Conservation (phyloP, 1,140 invertebrate genomes). For the Calliphora vicina region DNA sequence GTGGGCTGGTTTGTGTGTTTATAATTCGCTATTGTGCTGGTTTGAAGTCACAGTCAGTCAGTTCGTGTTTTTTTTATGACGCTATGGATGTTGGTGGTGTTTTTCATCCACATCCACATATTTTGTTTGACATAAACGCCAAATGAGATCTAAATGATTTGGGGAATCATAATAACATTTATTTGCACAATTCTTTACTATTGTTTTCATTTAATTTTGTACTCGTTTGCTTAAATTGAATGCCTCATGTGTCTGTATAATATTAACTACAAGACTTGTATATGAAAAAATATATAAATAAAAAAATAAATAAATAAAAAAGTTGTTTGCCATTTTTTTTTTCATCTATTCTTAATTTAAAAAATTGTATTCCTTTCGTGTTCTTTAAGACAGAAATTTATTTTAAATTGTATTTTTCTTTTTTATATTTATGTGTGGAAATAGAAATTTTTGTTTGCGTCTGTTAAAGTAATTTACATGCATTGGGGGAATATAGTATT, state of each 20-base stretch:
- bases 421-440: no score
- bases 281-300: background rate
- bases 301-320: background rate
- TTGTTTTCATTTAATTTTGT: background rate
- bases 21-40: background rate
- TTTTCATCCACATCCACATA: background rate
- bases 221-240: background rate
- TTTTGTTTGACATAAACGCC: background rate
- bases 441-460: no score
- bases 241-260: background rate
- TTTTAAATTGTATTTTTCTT: no score
- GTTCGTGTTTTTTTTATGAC: no score
- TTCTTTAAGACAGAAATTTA: no score
- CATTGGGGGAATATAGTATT: no score
- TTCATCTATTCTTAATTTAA: no score
- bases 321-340: background rate
- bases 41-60: no score
- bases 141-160: constrained; percentile 2
- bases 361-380: no score
- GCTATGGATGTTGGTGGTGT: background rate
- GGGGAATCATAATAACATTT: constrained; percentile 4
- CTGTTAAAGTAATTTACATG: no score
- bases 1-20: background rate
- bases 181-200: background rate
- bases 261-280: background rate